These are phyloP conservation scores for Caenorhabditis sp. DNA, from an alignment of 2,888 invertebrate genomes.

Conservation along the genomic window DNA sequence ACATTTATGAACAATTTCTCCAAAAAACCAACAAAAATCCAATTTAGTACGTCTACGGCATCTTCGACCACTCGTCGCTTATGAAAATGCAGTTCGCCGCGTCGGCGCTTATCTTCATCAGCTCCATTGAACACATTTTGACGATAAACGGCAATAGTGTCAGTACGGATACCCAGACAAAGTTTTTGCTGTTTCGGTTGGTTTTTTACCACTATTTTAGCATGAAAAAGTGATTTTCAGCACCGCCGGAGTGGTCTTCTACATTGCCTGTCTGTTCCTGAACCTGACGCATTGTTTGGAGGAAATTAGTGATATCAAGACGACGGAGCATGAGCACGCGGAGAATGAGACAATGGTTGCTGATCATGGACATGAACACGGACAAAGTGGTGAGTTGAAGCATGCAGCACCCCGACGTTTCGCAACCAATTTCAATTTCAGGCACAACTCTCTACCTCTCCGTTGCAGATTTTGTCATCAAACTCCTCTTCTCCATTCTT, in stretches of 20 bases:
- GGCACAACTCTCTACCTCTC: constrained; percentile 14
- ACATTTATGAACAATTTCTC: too few species aligned
- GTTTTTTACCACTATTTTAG: constrained; percentile 18
- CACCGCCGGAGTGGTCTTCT: constrained; percentile 38
- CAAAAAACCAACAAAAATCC: neutral
- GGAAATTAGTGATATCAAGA: constrained; percentile 38
- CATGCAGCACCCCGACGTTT: neutral
- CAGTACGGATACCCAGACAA: neutral
- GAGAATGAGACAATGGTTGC: neutral
- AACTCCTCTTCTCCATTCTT: constrained; percentile 1
- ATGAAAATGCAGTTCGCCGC: constrained; percentile 52
- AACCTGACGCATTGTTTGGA: constrained; percentile 59
- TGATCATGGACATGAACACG: neutral
- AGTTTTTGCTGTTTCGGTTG: constrained; percentile 36
- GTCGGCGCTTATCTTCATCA: constrained; percentile 18
- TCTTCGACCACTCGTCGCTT: constrained; percentile 33
- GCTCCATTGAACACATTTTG: constrained; percentile 15
- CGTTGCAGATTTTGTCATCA: constrained; percentile 30
- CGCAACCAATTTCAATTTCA: constrained; percentile 19
- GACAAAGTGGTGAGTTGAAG: neutral
- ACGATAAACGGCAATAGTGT: neutral
- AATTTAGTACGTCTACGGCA: constrained; percentile 39
- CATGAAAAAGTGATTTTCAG: too few species aligned
- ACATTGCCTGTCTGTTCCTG: constrained; percentile 53
- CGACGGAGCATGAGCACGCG: neutral